A percentile compares a stretch with the other conserved stretches of the same genome.
Evolutionary conservation across 2,797 vertebrate species (phyloP).

Genomic region (Hippocampus kuda): DNA sequence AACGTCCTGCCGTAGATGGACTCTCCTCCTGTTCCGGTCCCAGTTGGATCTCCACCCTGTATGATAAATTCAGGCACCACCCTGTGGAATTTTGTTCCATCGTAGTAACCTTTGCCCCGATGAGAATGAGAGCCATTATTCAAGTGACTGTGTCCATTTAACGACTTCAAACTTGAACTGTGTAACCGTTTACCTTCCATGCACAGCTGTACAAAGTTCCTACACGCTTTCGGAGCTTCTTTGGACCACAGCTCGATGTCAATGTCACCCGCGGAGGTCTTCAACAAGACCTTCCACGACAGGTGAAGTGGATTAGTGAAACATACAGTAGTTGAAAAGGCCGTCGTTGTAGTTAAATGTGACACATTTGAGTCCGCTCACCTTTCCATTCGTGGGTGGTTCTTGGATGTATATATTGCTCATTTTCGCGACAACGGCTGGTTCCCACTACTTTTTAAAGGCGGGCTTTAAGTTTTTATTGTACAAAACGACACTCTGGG

Average conservation of each 20-base stretch:
- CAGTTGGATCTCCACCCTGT: slow-evolving; percentile 92
- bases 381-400: slow-evolving; percentile 92
- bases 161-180: neutral
- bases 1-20: slow-evolving; percentile 86
- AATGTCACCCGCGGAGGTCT: slow-evolving; percentile 91
- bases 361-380: slow-evolving; percentile 37
- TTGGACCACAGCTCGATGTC: slow-evolving; percentile 97
- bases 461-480: neutral
- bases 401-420: slow-evolving; percentile 98
- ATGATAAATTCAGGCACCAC: slow-evolving; percentile 92
- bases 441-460: neutral
- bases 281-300: slow-evolving; percentile 78
- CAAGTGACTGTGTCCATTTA: neutral
- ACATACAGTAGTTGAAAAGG: neutral
- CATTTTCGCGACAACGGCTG: slow-evolving; percentile 57
- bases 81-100: slow-evolving; percentile 88
- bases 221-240: slow-evolving; percentile 90
- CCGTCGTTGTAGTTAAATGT: neutral
- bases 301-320: neutral
- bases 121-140: neutral
- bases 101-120: slow-evolving; percentile 76
- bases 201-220: slow-evolving; percentile 92
- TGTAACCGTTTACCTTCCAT: slow-evolving; percentile 75
- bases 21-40: slow-evolving; percentile 84
- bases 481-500: neutral